Percentiles rank a stretch among this genome's conserved stretches.
Evolutionary conservation across 2,113 vertebrate genomes (phyloP).

Genomic region (Cyanistes caeruleus): DNA sequence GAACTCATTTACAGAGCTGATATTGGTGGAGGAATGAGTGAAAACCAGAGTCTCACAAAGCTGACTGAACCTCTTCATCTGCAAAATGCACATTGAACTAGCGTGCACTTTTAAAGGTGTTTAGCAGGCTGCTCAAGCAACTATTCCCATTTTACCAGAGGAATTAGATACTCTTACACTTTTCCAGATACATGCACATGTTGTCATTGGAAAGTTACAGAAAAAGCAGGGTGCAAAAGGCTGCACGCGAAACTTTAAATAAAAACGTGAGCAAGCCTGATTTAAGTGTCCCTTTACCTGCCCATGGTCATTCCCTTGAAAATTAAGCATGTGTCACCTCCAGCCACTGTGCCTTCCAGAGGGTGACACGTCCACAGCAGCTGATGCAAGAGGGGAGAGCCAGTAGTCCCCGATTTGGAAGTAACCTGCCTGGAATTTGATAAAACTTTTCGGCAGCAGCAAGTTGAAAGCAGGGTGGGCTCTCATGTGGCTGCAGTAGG

Average conservation of each 20-base stretch:
- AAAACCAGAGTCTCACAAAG: rapidly evolving
- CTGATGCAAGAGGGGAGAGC: background rate
- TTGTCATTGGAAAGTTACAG: background rate
- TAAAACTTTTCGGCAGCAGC: background rate
- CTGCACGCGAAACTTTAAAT: background rate
- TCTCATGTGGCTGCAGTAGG: background rate
- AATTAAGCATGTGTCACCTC: background rate
- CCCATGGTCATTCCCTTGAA: background rate
- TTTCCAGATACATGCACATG: rapidly evolving
- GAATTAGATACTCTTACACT: background rate
- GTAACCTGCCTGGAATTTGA: too few species aligned
- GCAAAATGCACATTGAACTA: rapidly evolving
- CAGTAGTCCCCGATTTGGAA: rapidly evolving
- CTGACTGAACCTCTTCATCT: background rate
- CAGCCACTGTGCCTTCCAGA: slow-evolving; percentile 21
- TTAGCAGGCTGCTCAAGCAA: background rate
- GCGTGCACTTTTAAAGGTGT: too few species aligned
- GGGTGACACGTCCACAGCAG: background rate
- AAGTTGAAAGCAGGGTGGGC: background rate
- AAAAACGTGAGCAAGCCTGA: background rate
- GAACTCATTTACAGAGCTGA: background rate
- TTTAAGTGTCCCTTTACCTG: background rate
- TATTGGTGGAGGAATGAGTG: background rate
- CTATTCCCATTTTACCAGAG: background rate
- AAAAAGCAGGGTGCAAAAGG: background rate